Conservation (phyloP, 2,113 vertebrate genomes). For the Bubalus kerabau region DNA sequence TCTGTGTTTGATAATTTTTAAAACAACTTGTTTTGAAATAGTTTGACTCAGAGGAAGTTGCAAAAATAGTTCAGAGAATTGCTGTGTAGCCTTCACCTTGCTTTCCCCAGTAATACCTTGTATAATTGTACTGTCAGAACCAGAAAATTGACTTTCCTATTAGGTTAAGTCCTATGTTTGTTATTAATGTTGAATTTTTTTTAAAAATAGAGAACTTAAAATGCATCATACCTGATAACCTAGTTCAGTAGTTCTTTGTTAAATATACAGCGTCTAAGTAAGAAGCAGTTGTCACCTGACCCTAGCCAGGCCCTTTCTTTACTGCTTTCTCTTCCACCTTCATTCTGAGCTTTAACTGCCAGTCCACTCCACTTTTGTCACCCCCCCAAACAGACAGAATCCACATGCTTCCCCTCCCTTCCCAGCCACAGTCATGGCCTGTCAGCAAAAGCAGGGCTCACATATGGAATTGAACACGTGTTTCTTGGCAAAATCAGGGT, state of each 20-base stretch:
- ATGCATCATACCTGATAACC: not conserved
- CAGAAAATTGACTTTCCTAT: not conserved
- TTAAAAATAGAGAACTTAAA: not conserved
- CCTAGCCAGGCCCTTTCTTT: not conserved
- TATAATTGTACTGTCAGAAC: not conserved
- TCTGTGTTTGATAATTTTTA: not conserved
- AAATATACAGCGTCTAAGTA: not conserved
- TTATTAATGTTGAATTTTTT: not conserved
- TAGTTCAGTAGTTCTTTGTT: not conserved
- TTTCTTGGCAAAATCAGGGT: constrained; percentile 7
- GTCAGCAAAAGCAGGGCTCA: not conserved
- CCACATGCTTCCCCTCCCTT: not conserved
- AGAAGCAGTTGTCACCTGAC: not conserved
- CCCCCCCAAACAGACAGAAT: not conserved
- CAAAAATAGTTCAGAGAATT: constrained; percentile 9
- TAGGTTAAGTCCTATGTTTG: not conserved
- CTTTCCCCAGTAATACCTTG: not conserved
- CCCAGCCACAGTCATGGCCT: not conserved
- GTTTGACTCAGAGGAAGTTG: constrained; percentile 16
- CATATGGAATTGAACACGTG: not conserved
- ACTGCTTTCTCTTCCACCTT: not conserved
- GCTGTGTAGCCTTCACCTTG: not conserved
- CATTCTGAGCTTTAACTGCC: not conserved
- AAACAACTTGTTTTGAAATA: constrained; percentile 20
- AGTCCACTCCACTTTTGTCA: not conserved